A percentile compares a stretch with the other conserved stretches of the same genome.
Evolutionary conservation across 2,113 vertebrate species (phyloP).

Genomic region (Lota lota): DNA sequence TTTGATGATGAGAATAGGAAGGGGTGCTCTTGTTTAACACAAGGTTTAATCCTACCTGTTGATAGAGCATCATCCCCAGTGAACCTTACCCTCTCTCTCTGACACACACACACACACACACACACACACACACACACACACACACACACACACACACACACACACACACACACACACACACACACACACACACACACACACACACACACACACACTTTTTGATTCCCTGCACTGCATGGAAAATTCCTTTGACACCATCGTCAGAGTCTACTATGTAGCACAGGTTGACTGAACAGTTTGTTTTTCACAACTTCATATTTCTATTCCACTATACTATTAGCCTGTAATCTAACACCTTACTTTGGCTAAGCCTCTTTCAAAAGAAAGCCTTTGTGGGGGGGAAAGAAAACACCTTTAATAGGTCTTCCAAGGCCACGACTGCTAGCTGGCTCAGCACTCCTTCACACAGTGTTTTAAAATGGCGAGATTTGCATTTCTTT

Average conservation of each 20-base stretch:
- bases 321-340: too few relatives aligned
- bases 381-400: too few relatives aligned
- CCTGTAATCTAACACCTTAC: too few relatives aligned
- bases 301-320: too few relatives aligned
- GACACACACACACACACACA: conserved; percentile 2
- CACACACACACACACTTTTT: conserved; percentile 32
- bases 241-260: conserved; percentile 40
- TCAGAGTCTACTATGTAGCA: too few relatives aligned
- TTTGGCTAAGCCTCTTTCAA: too few relatives aligned
- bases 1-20: conserved; percentile 59
- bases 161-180: background rate
- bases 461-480: too few relatives aligned
- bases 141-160: background rate
- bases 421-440: too few relatives aligned
- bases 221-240: conserved; percentile 42
- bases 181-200: background rate
- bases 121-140: background rate
- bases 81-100: conserved; percentile 34
- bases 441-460: too few relatives aligned
- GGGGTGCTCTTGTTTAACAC: conserved; percentile 46
- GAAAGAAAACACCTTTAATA: too few relatives aligned
- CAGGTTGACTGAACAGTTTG: too few relatives aligned
- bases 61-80: conserved; percentile 59
- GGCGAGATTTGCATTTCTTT: too few relatives aligned
- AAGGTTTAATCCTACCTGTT: conserved; percentile 60